Base-by-base conservation (phyloP, 2,113 vertebrate genomes). In the Trematocara nigrifrons region DNA sequence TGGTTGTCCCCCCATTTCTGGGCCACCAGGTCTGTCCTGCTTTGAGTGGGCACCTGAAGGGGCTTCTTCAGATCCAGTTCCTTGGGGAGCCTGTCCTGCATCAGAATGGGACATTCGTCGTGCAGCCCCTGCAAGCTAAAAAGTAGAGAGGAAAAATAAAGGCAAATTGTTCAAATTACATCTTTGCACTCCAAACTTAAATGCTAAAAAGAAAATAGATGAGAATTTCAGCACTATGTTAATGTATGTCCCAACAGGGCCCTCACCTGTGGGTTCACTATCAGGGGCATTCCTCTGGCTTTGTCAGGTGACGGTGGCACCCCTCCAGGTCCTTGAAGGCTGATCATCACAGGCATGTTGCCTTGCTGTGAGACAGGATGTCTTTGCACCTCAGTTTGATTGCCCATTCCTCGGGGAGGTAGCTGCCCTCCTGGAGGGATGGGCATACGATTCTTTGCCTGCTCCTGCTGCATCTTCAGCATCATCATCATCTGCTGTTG, bases 401-500 rank as follows among this genome's bases (percentile, higher is more conserved):
- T 98, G 81, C 97, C 94, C 74, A 98, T 94, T 7, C 95, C 95
- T 59, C 98, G 94, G 4, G 97, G 94, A 2, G 97, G 96, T 15
- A 97, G 95, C 51, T 97, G 98, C 31, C 97, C 96, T 79, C 96
- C 97, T 78, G 97, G 97, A 22, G 97, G 96, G 13, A 98, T 95
- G 10, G 98, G 96, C 94, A 98, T 97, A 87, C 98, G 97, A 92
- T 94, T 96, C 86, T 97, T 97, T 18, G 93, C 91, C 81, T 96
- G 96, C 74, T 99, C 98, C 91, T 99, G 98, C 66, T 97, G 98
- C 97, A 99, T 98, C 97, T 99, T 98, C 31, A 99, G 91, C 97
- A 99, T 97, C 97, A 99, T 97, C 97, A 99, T 97, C 97, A 98
- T 98, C 82, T 98, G 97, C 59, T 97, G 98, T 1, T 97, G 95